Evolutionary conservation across 2,797 vertebrate genomes (phyloP).

Genomic region (Myotis planiceps): DNA sequence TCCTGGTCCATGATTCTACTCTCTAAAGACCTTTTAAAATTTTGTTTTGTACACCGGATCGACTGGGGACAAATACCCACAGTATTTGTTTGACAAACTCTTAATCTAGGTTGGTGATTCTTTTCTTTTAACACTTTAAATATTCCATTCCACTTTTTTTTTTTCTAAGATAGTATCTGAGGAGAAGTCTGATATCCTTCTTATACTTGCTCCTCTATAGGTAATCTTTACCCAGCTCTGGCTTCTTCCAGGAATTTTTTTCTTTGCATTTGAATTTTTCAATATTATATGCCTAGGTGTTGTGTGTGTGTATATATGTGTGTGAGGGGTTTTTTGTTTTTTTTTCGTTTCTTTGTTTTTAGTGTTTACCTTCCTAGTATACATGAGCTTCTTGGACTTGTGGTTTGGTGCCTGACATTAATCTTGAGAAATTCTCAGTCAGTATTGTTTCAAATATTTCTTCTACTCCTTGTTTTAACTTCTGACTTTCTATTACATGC

Average conservation of each 20-base stretch:
- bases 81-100: neutral
- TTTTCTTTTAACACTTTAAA: neutral
- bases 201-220: neutral
- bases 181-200: neutral
- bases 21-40: neutral
- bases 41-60: neutral
- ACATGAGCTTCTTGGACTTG: neutral
- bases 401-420: neutral
- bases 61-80: neutral
- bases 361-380: neutral
- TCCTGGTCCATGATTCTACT: neutral
- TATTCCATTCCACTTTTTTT: neutral
- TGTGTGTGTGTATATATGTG: too few relatives aligned
- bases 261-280: neutral
- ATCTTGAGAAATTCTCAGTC: neutral
- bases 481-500: neutral
- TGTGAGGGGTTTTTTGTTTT: neutral
- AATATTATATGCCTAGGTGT: neutral
- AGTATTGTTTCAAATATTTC: neutral
- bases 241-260: neutral
- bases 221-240: neutral
- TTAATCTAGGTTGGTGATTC: neutral
- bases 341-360: neutral
- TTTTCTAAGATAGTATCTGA: neutral
- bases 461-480: neutral